Percentiles rank a stretch among this genome's conserved stretches.
Evolutionary conservation across 1,140 invertebrate genomes (phyloP).

Genomic region (Brachionus plicatilis): DNA sequence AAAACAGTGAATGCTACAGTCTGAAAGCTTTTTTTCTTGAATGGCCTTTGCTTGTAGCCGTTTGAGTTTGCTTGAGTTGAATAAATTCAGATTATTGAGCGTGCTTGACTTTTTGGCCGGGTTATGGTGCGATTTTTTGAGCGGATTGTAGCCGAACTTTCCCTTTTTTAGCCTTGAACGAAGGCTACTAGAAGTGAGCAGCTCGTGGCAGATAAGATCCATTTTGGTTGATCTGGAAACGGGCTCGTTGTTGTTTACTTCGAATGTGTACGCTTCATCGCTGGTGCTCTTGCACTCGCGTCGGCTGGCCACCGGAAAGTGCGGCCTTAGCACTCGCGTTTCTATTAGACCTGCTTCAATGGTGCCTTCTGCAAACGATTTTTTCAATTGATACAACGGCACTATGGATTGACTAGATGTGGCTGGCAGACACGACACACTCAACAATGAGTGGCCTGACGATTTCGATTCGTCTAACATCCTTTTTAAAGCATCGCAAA

Average conservation of each 20-base stretch:
- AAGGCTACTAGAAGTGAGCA: neutral
- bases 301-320: neutral
- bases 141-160: slow-evolving; percentile 7
- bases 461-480: neutral
- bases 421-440: neutral
- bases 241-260: neutral
- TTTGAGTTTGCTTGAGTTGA: neutral
- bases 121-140: neutral
- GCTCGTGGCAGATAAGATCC: neutral
- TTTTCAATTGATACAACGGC: neutral
- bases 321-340: neutral
- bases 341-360: neutral
- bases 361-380: neutral
- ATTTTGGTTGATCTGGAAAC: neutral
- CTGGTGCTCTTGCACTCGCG: slow-evolving; percentile 5
- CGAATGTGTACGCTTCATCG: neutral
- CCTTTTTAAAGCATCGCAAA: neutral
- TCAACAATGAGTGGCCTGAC: neutral
- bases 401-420: slow-evolving; percentile 6
- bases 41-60: neutral
- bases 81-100: neutral
- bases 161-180: neutral
- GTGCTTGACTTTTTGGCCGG: neutral
- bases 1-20: neutral
- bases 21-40: neutral